phyloP scores from a whole-genome alignment of 2,888 invertebrate genomes.

The Congeria kusceri region DNA sequence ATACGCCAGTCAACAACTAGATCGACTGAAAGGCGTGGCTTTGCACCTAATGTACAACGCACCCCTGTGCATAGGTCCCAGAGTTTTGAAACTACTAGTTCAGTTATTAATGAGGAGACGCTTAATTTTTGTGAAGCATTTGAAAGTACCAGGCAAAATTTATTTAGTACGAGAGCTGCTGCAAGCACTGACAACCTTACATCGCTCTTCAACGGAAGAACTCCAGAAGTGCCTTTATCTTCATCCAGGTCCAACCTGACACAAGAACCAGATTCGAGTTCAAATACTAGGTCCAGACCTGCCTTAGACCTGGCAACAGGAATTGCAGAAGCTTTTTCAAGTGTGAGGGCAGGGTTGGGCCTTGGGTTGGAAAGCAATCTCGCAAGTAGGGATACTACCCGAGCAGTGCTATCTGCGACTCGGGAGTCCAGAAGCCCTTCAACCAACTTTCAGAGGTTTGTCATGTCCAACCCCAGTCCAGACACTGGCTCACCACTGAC shows the following conservation, averaged over 20 bases:
- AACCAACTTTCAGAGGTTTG: conserved; percentile 31
- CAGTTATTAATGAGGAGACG: conserved; percentile 25
- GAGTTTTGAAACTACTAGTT: conserved; percentile 40
- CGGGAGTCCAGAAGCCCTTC: conserved; percentile 33
- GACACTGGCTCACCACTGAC: conserved; percentile 9
- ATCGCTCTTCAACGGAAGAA: conserved; percentile 21
- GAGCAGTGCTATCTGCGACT: conserved; percentile 24
- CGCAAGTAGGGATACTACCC: conserved; percentile 28
- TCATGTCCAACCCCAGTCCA: conserved; percentile 19
- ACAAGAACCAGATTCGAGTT: conserved; percentile 20
- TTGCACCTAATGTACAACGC: conserved; percentile 36
- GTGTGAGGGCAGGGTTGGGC: conserved; percentile 12
- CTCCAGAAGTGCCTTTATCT: conserved; percentile 31
- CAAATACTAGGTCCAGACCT: conserved; percentile 24
- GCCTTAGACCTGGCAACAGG: conserved; percentile 19
- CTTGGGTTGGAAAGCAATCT: conserved; percentile 28
- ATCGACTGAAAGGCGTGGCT: conserved; percentile 34
- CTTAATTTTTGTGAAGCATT: conserved; percentile 40
- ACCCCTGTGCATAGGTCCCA: conserved; percentile 41
- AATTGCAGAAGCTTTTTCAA: conserved; percentile 27
- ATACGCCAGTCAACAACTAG: conserved; percentile 35
- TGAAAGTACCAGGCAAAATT: conserved; percentile 40
- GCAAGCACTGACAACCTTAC: conserved; percentile 48
- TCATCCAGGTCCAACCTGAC: conserved; percentile 40
- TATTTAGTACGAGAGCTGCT: conserved; percentile 38